phyloP scores from a whole-genome alignment of 2,888 invertebrate species.

The Phoenoteleia sp. region DNA sequence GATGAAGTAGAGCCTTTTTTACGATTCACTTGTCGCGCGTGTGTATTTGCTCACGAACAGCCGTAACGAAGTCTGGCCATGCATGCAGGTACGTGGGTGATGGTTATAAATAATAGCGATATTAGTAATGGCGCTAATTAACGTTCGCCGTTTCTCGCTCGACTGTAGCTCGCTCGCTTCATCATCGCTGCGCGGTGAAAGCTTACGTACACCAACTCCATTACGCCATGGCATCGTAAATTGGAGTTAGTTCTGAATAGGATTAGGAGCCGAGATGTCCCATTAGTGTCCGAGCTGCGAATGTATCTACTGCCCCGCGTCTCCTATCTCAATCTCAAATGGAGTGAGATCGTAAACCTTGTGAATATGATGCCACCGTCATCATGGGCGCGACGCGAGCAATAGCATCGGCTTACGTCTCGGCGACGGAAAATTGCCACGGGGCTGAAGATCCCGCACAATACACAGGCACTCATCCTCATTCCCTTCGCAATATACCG shows the following conservation, averaged over 20 bases:
- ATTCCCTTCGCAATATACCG: too few species aligned
- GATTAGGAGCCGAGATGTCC: slow-evolving; percentile 69
- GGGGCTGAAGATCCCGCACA: background rate
- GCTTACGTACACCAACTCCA: slow-evolving; percentile 62
- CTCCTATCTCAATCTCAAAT: slow-evolving; percentile 61
- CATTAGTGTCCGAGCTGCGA: slow-evolving; percentile 60
- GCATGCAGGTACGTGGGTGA: slow-evolving; percentile 22
- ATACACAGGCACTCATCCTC: background rate
- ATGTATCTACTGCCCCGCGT: slow-evolving; percentile 47
- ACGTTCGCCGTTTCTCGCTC: slow-evolving; percentile 50
- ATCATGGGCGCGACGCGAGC: too few species aligned
- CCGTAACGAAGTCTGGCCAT: too few species aligned
- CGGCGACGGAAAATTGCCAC: background rate
- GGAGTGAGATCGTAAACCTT: slow-evolving; percentile 25
- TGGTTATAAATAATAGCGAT: slow-evolving; percentile 65
- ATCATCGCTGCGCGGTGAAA: slow-evolving; percentile 47
- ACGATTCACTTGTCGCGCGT: too few species aligned
- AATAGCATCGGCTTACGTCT: too few species aligned
- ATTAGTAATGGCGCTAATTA: slow-evolving; percentile 68
- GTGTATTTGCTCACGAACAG: too few species aligned
- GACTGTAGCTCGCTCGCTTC: slow-evolving; percentile 64
- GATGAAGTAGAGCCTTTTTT: too few species aligned
- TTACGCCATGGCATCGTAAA: slow-evolving; percentile 66
- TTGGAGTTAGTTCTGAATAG: slow-evolving; percentile 72
- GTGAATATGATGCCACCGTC: slow-evolving; percentile 22